Percentiles rank a stretch among this genome's conserved stretches.
These are phyloP conservation scores for Druon quercuslanigerum DNA, from an alignment of 1,140 invertebrate species.

Conservation along the genomic window DNA sequence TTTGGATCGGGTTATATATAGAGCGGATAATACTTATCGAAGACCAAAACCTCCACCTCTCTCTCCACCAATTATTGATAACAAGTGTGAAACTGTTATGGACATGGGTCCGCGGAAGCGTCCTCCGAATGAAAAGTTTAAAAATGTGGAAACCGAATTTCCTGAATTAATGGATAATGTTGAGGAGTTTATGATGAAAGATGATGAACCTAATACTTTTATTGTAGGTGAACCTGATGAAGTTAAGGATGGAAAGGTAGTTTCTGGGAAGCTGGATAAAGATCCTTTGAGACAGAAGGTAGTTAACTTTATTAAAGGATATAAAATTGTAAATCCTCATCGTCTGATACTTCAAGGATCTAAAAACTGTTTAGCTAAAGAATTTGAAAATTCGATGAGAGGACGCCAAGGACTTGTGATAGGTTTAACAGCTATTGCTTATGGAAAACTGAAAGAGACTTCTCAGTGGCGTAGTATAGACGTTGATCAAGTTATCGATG, in stretches of 20 bases:
- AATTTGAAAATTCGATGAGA: slow-evolving; percentile 44
- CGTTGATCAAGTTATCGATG: slow-evolving; percentile 61
- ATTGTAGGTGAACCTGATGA: neutral
- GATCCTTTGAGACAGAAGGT: slow-evolving; percentile 32
- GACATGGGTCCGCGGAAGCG: slow-evolving; percentile 54
- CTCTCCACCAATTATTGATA: neutral
- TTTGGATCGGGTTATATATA: slow-evolving; percentile 63
- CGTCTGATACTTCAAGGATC: slow-evolving; percentile 59
- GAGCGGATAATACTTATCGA: slow-evolving; percentile 61
- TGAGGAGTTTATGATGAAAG: slow-evolving; percentile 53
- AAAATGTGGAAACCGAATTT: slow-evolving; percentile 52
- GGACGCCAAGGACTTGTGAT: slow-evolving; percentile 62
- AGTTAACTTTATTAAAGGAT: slow-evolving; percentile 50
- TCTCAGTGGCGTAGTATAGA: slow-evolving; percentile 58
- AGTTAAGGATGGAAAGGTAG: neutral
- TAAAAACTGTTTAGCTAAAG: slow-evolving; percentile 52
- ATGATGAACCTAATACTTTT: slow-evolving; percentile 26
- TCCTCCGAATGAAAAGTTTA: slow-evolving; percentile 37
- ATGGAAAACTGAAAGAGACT: slow-evolving; percentile 54
- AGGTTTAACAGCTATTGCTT: slow-evolving; percentile 54
- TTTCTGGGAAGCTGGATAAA: neutral
- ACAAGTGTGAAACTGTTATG: slow-evolving; percentile 37
- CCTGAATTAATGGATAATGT: slow-evolving; percentile 61
- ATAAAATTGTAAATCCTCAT: slow-evolving; percentile 56
- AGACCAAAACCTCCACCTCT: slow-evolving; percentile 49